A percentile compares a stretch with the other conserved stretches of the same genome.
phyloP scores from a whole-genome alignment of 2,113 vertebrate genomes.

The Pandion haliaetus region DNA sequence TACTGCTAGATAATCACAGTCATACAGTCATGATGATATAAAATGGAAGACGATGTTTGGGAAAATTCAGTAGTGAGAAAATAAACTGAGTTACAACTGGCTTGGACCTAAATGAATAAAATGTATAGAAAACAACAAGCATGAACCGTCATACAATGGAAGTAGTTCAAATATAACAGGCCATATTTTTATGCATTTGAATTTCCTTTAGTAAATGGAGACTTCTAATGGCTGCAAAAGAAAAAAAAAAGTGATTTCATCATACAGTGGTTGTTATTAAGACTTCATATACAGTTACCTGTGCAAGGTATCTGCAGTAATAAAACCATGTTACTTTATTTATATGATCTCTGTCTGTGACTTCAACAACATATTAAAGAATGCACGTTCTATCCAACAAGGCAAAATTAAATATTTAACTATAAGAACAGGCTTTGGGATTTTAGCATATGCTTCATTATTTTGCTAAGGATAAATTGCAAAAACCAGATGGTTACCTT shows the following conservation, averaged over 20 bases:
- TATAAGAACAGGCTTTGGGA: background rate
- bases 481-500: background rate
- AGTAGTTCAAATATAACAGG: background rate
- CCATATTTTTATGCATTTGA: background rate
- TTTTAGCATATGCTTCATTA: background rate
- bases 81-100: slow-evolving; percentile 10
- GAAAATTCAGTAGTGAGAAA: background rate
- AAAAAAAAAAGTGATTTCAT: background rate
- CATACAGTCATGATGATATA: background rate
- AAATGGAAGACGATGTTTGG: background rate
- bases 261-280: background rate
- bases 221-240: background rate
- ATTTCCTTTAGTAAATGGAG: background rate
- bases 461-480: background rate
- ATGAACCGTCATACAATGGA: background rate
- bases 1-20: background rate
- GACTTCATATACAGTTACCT: background rate
- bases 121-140: background rate
- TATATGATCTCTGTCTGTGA: background rate
- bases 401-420: background rate
- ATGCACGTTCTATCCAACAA: background rate
- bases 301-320: background rate
- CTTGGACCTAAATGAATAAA: background rate
- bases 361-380: background rate
- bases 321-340: background rate